phyloP scores from a whole-genome alignment of 1,140 invertebrate genomes.

The Drosophila asahinai region DNA sequence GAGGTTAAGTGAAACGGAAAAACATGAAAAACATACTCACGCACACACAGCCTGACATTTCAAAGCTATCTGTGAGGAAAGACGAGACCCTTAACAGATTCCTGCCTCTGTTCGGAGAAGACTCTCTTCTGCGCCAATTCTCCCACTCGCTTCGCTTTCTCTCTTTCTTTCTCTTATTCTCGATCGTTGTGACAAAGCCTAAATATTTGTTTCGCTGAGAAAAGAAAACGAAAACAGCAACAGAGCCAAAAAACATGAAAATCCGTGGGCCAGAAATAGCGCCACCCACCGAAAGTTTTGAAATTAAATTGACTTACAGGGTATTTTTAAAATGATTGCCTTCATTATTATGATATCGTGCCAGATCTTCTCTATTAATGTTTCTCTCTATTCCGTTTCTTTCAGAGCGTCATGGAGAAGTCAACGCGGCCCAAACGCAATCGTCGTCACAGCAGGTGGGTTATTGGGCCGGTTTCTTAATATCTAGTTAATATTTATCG shows the following conservation, averaged over 20 bases:
- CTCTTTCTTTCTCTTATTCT: constrained; percentile 7
- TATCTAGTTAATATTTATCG: not conserved
- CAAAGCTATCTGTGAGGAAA: constrained; percentile 1
- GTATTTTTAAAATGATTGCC: constrained; percentile 53
- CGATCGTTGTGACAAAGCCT: constrained; percentile 26
- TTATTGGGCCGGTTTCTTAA: too few relatives aligned
- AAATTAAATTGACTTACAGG: constrained; percentile 70
- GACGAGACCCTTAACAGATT: constrained; percentile 40
- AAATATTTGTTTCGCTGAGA: constrained; percentile 61
- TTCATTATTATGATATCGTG: constrained; percentile 52
- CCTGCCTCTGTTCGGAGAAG: constrained; percentile 2
- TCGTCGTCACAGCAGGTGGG: constrained; percentile 86
- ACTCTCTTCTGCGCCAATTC: constrained; percentile 11
- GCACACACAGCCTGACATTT: constrained; percentile 29
- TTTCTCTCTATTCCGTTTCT: constrained; percentile 5
- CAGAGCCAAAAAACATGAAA: constrained; percentile 78
- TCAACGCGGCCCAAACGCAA: constrained; percentile 86
- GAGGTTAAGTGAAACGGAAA: constrained; percentile 1
- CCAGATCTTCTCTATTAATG: constrained; percentile 2
- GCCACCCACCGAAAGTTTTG: constrained; percentile 75
- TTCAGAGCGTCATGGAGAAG: constrained; percentile 58
- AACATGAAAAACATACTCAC: constrained; percentile 32
- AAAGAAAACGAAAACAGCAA: constrained; percentile 59
- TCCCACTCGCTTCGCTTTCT: constrained; percentile 12
- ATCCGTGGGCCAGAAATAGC: constrained; percentile 69